Evolutionary conservation across 2,888 invertebrate species (phyloP).

Genomic region (Luperina testacea): DNA sequence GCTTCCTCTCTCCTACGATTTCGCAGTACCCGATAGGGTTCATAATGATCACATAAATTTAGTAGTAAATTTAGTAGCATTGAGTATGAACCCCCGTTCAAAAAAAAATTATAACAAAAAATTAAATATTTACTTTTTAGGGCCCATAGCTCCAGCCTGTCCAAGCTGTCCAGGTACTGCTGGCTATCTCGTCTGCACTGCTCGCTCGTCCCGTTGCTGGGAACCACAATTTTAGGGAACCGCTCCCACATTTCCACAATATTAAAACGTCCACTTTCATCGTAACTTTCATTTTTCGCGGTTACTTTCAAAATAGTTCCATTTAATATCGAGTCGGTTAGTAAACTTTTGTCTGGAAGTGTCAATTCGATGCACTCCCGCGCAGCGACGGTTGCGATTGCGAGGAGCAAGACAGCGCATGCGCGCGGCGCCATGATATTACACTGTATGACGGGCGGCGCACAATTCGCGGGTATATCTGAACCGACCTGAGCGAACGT

Average conservation of each 20-base stretch:
- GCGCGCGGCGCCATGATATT: conserved; percentile 86
- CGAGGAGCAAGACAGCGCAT: conserved; percentile 78
- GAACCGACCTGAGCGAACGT: conserved; percentile 62
- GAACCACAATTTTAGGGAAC: conserved; percentile 86
- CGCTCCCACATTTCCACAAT: conserved; percentile 82
- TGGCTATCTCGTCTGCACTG: conserved; percentile 85
- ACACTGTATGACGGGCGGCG: conserved; percentile 77
- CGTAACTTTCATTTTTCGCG: conserved; percentile 77
- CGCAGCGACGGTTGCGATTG: conserved; percentile 73
- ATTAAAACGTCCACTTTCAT: conserved; percentile 76
- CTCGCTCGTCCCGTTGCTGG: conserved; percentile 85
- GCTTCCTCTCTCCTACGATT: too few species aligned
- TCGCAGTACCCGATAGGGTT: too few species aligned
- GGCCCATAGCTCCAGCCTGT: conserved; percentile 87
- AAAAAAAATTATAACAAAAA: background rate
- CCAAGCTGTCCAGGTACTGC: conserved; percentile 80
- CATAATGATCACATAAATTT: background rate
- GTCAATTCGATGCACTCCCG: conserved; percentile 87
- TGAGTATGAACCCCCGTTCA: conserved; percentile 1
- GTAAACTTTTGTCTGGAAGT: conserved; percentile 76
- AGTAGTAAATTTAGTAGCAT: too few species aligned
- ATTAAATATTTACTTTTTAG: conserved; percentile 87
- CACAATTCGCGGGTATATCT: conserved; percentile 71
- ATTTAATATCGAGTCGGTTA: conserved; percentile 80
- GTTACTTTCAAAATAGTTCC: conserved; percentile 79